Evolutionary conservation across 1,140 invertebrate species (phyloP).

Genomic region (Drosophila lacertosa): DNA sequence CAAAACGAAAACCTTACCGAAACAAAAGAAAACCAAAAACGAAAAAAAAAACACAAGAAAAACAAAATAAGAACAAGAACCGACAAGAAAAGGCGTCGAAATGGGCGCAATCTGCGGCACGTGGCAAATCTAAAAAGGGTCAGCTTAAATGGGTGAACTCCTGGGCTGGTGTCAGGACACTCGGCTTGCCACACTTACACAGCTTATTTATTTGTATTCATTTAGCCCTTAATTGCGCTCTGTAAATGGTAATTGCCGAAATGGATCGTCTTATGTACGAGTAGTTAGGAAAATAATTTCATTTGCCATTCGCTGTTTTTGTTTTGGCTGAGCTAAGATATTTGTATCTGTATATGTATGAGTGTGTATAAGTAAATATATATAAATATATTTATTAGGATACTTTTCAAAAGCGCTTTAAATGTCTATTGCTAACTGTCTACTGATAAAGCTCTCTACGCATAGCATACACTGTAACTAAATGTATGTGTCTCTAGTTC

Average conservation of each 20-base stretch:
- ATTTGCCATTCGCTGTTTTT: conserved; percentile 47
- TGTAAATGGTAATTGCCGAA: conserved; percentile 54
- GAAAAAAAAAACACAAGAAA: conserved; percentile 20
- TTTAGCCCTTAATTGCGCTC: conserved; percentile 39
- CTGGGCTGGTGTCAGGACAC: conserved; percentile 9
- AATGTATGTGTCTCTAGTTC: conserved; percentile 58
- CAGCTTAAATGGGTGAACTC: conserved; percentile 26
- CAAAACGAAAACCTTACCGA: conserved; percentile 22
- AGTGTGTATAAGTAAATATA: conserved; percentile 25
- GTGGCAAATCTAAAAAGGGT: conserved; percentile 57
- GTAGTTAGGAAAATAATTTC: conserved; percentile 73
- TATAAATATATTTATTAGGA: conserved; percentile 49
- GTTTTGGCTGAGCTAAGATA: conserved; percentile 31
- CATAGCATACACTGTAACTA: conserved; percentile 72
- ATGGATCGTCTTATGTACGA: conserved; percentile 51
- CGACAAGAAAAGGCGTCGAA: conserved; percentile 39
- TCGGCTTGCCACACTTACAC: conserved; percentile 38
- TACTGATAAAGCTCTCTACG: conserved; percentile 50
- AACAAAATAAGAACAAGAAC: conserved; percentile 32
- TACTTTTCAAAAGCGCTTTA: conserved; percentile 64
- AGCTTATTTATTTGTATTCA: conserved; percentile 47
- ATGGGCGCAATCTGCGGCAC: conserved; percentile 60
- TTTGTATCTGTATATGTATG: conserved; percentile 37
- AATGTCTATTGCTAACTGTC: conserved; percentile 72
- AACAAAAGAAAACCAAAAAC: conserved; percentile 34